A percentile compares a stretch with the other conserved stretches of the same genome.
Conservation (phyloP, 1,140 invertebrate genomes). For the Pseudoatta argentina region DNA sequence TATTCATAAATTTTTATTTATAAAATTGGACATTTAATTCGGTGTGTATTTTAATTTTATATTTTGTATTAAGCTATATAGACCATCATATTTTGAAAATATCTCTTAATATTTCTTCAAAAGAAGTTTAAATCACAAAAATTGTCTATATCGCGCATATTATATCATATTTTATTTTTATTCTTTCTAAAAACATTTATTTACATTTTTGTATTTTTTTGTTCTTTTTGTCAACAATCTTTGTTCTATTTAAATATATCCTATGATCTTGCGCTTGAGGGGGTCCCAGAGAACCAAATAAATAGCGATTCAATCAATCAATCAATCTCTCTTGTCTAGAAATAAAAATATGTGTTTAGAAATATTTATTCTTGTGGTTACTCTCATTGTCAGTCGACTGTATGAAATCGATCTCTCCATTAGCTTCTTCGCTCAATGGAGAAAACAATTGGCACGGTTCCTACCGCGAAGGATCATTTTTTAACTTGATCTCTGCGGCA, state of each 20-base stretch:
- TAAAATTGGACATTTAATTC: background rate
- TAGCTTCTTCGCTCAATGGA: slow-evolving; percentile 47
- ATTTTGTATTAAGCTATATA: background rate
- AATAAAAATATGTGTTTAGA: background rate
- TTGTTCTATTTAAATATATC: no score
- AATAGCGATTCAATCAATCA: no score
- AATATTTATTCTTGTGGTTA: slow-evolving; percentile 5
- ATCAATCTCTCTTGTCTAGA: background rate
- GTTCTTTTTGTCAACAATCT: no score
- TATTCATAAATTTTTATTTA: background rate
- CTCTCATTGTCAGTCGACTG: slow-evolving; percentile 33
- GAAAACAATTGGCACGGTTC: slow-evolving; percentile 68
- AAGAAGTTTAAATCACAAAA: background rate
- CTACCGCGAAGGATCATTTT: slow-evolving; percentile 80
- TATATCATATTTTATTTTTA: no score
- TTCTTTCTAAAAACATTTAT: no score
- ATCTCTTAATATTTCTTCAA: background rate
- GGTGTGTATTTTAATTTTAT: background rate
- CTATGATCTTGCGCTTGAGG: no score
- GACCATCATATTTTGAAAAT: background rate
- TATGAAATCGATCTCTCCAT: slow-evolving; percentile 70
- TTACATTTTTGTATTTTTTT: no score
- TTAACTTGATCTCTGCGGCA: slow-evolving; percentile 78
- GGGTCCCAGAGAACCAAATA: no score
- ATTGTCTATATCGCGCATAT: background rate